These are phyloP conservation scores for Globodera rostochiensis DNA, from an alignment of 1,140 invertebrate genomes.

Conservation along the genomic window DNA sequence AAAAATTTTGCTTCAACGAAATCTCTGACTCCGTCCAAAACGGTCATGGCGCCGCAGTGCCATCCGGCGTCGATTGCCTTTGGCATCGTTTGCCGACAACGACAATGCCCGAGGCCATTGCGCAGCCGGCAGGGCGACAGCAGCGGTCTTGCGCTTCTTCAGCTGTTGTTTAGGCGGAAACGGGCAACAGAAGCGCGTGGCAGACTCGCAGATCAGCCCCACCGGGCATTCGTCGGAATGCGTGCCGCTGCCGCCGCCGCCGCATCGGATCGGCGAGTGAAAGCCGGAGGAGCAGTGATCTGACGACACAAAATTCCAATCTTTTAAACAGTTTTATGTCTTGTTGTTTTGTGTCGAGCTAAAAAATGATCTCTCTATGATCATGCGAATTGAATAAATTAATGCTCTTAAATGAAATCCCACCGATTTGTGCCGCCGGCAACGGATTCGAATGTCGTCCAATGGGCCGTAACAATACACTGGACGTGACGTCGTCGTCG, in stretches of 20 bases:
- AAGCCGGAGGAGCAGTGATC: slow-evolving; percentile 57
- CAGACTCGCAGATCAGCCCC: slow-evolving; percentile 56
- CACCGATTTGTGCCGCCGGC: slow-evolving; percentile 43
- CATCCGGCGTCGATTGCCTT: background rate
- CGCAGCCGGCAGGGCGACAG: background rate
- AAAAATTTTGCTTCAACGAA: background rate
- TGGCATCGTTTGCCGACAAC: background rate
- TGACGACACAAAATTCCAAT: slow-evolving; percentile 13
- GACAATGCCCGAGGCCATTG: slow-evolving; percentile 15
- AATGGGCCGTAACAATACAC: background rate
- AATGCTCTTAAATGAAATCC: too few species aligned
- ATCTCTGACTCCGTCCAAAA: slow-evolving; percentile 20
- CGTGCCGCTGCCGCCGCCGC: background rate
- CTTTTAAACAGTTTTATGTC: background rate
- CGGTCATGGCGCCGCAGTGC: slow-evolving; percentile 8
- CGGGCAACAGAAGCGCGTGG: slow-evolving; percentile 55
- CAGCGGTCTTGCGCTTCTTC: background rate
- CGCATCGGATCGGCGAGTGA: slow-evolving; percentile 51
- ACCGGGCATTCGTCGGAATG: slow-evolving; percentile 49
- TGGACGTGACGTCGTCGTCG: background rate
- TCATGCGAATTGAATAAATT: too few species aligned
- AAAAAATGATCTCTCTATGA: too few species aligned
- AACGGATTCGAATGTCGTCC: background rate
- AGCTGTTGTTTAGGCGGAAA: slow-evolving; percentile 18
- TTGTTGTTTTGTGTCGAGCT: too few species aligned